Evolutionary conservation across 1,140 invertebrate genomes (phyloP), one percentile per base, ranked within the genome.

Genomic region (Trichogramma pretiosum): DNA sequence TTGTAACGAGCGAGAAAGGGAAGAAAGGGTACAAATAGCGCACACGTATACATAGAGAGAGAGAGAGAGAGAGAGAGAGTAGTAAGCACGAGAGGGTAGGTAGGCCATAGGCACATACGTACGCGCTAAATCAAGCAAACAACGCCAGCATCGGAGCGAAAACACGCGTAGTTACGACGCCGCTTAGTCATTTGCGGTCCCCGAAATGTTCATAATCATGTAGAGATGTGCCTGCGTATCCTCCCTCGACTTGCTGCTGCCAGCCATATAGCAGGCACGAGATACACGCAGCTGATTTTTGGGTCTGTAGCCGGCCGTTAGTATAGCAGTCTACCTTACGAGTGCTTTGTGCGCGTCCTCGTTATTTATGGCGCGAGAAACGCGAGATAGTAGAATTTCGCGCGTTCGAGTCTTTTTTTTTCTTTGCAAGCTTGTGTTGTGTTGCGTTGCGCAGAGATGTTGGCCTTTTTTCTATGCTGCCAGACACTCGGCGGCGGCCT

Each of bases 91-190:
- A 26, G 22, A 1, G 18, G 13, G 28, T 19, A 18, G 21, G 16
- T 40, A 26, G 36, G 23, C 28, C n/a, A n/a, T 28, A 28, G 5
- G 24, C 24, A 11, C 24, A 11, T 11, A 28, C 11, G 18, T 10
- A 22, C 33, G 26, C 34, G 30, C 57, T 68, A 68, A 67, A 68
- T 68, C 66, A 67, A 68, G 55, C 56, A 60, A 66, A 64, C 56
- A 60, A 54, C 56, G 56, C 51, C 53, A 37, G 38, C 60, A 64
- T 63, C 52, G 56, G 61, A 45, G 45, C 36, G 58, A 56, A 58
- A 49, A 49, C 19, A 51, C 46, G 50, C 21, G 59, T 57, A 63
- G 60, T 63, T 61, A 62, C 57, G 51, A 54, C 55, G 55, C 52
- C 41, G 56, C 52, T 45, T 51, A 62, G 59, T 64, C 64, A 63